Percentiles rank a stretch among this genome's conserved stretches.
Conservation (phyloP, 2,888 invertebrate species). For the Pachydiplax longipennis region DNA sequence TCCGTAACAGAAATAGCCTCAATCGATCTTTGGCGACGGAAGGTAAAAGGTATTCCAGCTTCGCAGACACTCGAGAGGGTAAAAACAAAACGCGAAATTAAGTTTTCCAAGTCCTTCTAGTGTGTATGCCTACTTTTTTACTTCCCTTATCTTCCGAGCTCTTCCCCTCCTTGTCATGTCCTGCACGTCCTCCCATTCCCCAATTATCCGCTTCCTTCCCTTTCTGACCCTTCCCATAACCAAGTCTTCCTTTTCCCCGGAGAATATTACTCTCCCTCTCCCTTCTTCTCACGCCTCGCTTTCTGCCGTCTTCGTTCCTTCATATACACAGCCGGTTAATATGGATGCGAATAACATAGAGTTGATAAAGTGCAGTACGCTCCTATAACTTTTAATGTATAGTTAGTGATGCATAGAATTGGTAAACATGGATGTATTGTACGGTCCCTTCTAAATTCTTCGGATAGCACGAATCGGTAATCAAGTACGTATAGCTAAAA, state of each 20-base stretch:
- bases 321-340: not conserved
- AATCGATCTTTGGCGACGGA: not conserved
- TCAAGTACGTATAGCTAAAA: no score
- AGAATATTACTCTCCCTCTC: not conserved
- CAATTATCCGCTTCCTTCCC: not conserved
- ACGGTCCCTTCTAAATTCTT: no score
- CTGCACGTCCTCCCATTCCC: not conserved
- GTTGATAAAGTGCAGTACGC: no score
- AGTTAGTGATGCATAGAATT: no score
- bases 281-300: not conserved
- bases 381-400: no score
- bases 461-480: no score
- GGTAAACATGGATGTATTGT: no score
- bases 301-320: not conserved
- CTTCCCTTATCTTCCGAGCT: not conserved
- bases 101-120: not conserved
- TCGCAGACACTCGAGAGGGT: not conserved
- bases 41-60: not conserved
- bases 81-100: not conserved
- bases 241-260: no score
- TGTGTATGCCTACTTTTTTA: not conserved
- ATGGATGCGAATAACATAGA: no score
- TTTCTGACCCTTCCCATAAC: not conserved
- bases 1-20: not conserved
- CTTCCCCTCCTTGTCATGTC: not conserved